Evolutionary conservation across 2,113 vertebrate genomes (phyloP), one percentile per base, ranked within the genome.

Genomic region (Serilophus lunatus): DNA sequence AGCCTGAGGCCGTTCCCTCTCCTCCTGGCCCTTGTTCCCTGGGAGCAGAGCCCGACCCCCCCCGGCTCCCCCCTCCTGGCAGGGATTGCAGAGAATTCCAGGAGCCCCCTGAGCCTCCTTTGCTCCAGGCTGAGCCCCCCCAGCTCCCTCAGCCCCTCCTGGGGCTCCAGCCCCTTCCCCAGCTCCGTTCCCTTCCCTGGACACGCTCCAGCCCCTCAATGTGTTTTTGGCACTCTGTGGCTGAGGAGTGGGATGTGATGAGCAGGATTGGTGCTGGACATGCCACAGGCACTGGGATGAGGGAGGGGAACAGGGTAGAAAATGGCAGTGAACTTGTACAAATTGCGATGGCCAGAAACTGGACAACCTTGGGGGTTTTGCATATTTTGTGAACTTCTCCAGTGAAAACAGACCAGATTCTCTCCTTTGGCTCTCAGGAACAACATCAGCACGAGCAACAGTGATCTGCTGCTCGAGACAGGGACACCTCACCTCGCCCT

Each of bases 351-450:
- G 28, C 29, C 44, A 90, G 36, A 87, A 85, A 38, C 3, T 4
- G 10, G 18, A 38, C 0, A 1, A 1, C 40, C 8, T 35, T 1
- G 1, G 26, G 28, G 11, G 2, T 42, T 78, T 66, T 31, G 25
- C 9, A 0, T 12, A 31, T 72, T 71, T 59, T 47, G 4, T 33
- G 18, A 72, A 44, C 20, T 65, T 40, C 23, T 13, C 16, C 26
- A 53, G 61, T 1, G 4, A 59, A 64, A 92, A 6, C 5, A 2
- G 2, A 74, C 13, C 35, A 36, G 49, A 70, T 45, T 33, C 7
- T 3, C 24, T 51, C 15, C 36, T 59, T 70, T 35, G 35, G 33
- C 63, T 70, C 28, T 9, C 2, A 2, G 40, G 2, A 3, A 25
- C 57, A 79, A 1, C 40, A 59, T 7, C 74, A 82, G 78, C 31